These are phyloP conservation scores for Tetramorium alpestre DNA, from an alignment of 1,140 invertebrate species.

Conservation along the genomic window DNA sequence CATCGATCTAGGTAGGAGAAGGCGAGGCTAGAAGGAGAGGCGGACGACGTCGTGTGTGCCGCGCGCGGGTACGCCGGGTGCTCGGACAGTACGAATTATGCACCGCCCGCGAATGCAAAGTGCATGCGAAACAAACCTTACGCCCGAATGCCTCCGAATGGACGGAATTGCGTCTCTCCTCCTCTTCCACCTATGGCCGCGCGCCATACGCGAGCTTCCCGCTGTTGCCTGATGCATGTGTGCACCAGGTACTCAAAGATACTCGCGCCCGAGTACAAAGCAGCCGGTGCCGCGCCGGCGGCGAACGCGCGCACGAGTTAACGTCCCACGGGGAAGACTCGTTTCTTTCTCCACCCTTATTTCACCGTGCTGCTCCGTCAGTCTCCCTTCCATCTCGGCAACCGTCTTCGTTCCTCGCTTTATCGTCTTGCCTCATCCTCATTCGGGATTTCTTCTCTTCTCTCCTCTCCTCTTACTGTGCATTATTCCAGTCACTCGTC, in stretches of 20 bases:
- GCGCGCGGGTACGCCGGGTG: background rate
- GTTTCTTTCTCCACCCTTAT: slow-evolving; percentile 31
- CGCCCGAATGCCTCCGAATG: slow-evolving; percentile 75
- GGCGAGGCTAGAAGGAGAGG: background rate
- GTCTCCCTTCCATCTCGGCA: background rate
- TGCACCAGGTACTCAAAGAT: slow-evolving; percentile 43
- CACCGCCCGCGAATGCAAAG: slow-evolving; percentile 75
- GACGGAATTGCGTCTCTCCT: slow-evolving; percentile 68
- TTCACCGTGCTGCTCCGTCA: background rate
- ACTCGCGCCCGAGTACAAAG: slow-evolving; percentile 27
- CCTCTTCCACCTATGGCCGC: background rate
- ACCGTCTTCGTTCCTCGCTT: background rate
- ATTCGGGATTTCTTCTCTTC: background rate
- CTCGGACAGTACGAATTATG: slow-evolving; percentile 78
- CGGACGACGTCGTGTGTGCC: background rate
- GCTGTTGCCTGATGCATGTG: background rate
- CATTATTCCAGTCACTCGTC: slow-evolving; percentile 71
- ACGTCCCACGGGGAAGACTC: slow-evolving; percentile 68
- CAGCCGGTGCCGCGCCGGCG: background rate
- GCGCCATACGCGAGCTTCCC: background rate
- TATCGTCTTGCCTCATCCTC: background rate
- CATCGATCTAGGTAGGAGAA: slow-evolving; percentile 58
- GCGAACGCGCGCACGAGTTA: slow-evolving; percentile 50
- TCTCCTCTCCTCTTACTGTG: slow-evolving; percentile 13
- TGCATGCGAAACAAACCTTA: slow-evolving; percentile 78